These are phyloP conservation scores for Morus bassanus DNA, from an alignment of 2,797 vertebrate species.

Conservation along the genomic window DNA sequence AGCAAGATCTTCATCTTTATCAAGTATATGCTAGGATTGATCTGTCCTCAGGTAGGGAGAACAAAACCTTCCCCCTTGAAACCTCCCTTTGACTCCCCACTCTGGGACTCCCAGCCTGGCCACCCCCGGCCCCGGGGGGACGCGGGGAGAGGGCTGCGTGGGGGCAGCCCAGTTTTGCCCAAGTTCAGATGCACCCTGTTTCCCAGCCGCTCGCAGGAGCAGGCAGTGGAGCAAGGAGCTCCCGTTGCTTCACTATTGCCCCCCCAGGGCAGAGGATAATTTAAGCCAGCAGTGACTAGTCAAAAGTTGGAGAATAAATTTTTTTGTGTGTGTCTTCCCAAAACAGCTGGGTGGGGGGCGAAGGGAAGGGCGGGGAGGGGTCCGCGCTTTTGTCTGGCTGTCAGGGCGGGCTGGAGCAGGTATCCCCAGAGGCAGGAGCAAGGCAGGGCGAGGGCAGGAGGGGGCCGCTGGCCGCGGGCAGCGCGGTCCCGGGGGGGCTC, in stretches of 20 bases:
- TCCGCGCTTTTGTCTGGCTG: neutral
- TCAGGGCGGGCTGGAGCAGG: neutral
- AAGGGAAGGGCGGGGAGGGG: too few relatives aligned
- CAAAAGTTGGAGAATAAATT: neutral
- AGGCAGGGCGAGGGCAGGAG: neutral
- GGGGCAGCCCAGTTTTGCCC: neutral
- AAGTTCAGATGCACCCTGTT: neutral
- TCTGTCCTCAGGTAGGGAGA: conserved; percentile 55
- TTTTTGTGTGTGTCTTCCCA: neutral
- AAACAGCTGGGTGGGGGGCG: neutral
- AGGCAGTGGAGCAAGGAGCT: neutral
- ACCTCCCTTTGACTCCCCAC: neutral
- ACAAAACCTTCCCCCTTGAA: conserved; percentile 21
- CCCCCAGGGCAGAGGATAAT: neutral
- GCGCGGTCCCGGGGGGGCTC: fast-evolving
- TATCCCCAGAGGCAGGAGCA: neutral
- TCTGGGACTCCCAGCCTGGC: neutral
- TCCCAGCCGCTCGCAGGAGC: neutral
- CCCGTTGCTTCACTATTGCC: neutral
- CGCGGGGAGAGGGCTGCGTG: neutral
- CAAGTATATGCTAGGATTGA: conserved; percentile 8
- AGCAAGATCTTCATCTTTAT: conserved; percentile 42
- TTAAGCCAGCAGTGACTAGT: neutral
- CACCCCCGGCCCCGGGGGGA: neutral
- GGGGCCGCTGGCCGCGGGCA: neutral